Percentiles rank a stretch among this genome's conserved stretches.
Conservation (phyloP, 2,113 vertebrate species). For the Sula dactylatra region DNA sequence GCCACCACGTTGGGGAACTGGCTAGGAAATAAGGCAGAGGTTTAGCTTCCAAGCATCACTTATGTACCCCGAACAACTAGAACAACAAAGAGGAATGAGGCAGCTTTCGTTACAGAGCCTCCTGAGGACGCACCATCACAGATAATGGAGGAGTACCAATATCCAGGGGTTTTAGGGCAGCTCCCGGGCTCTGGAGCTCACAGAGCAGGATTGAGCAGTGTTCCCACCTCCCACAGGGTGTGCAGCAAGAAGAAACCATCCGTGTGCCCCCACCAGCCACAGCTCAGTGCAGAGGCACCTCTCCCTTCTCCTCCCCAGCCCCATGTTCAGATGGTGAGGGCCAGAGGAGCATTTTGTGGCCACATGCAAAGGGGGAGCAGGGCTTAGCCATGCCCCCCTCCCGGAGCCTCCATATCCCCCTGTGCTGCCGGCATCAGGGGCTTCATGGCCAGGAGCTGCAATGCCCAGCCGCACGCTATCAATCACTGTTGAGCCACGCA, state of each 20-base stretch:
- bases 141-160: rapidly evolving
- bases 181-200: neutral
- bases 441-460: rapidly evolving
- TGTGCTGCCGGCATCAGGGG: rapidly evolving
- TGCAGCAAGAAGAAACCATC: neutral
- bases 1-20: rapidly evolving
- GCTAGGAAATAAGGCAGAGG: neutral
- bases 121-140: neutral
- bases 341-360: neutral
- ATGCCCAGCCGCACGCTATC: neutral
- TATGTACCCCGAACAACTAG: neutral
- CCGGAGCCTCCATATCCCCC: neutral
- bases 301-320: neutral
- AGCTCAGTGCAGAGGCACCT: rapidly evolving
- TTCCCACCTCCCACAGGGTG: rapidly evolving
- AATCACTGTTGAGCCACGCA: neutral
- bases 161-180: neutral
- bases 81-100: neutral
- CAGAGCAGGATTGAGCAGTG: rapidly evolving
- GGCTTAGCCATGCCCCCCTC: neutral
- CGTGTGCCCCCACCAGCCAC: rapidly evolving
- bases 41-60: neutral
- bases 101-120: neutral
- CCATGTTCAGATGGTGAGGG: rapidly evolving
- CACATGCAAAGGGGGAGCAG: neutral